Evolutionary conservation across 2,113 vertebrate species (phyloP), one percentile per base, ranked within the genome.

Genomic region (Maccullochella peelii): DNA sequence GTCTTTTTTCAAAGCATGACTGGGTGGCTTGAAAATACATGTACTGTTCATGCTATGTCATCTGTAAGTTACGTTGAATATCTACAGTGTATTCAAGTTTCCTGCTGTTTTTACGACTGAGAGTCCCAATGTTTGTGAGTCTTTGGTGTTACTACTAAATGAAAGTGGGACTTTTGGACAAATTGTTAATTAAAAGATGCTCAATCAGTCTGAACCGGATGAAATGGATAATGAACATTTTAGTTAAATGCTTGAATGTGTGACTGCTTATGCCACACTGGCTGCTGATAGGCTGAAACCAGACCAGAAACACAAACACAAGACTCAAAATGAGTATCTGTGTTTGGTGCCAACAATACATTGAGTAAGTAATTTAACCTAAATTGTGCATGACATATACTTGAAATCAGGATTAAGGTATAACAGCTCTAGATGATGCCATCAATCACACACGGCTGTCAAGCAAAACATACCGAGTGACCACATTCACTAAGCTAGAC

Each of bases 391-490:
- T 47, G 30, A 44, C 16, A 15, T 10, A 8, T 15, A 21, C 21
- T 27, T 67, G 1, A 85, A 83, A 61, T 66, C 30, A 20, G 69
- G 42, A 83, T 86, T 61, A 82, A 40, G 9, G n/a, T 33, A 16
- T 40, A 49, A 69, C 5, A 49, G 44, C n/a, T 69, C 3, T 42
- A 16, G 21, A 59, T 38, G 21, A 59, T 38, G 58, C 38, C 14
- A 59, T 55, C 77, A 70, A 20, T 52, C 40, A 49, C 75, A 65
- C 30, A 38, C 18, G 1, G n/a, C 42, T 58, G 21, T n/a, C 59
- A 59, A 52, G 18, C 11, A 21, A 12, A 68, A 62, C 38, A 30
- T 5, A 70, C 40, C n/a, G 21, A 49, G 27, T 44, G 52, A 44
- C 68, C 38, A 68, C 78, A 63, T 16, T 23, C 47, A 21, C n/a